phyloP scores from a whole-genome alignment of 2,888 invertebrate species.

The Crepidodera aurea region DNA sequence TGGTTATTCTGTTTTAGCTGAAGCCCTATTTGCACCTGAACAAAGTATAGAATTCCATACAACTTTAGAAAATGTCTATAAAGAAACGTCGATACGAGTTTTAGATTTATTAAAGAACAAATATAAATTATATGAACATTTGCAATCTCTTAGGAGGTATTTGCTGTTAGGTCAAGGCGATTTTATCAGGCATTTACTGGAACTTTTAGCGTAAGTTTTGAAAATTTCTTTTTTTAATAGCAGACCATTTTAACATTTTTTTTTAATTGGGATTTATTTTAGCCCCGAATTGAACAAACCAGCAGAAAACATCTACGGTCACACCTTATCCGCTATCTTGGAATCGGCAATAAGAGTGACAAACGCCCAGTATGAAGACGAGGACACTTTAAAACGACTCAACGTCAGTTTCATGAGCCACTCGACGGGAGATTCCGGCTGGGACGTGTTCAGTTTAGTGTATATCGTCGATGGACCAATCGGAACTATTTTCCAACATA shows the following conservation, averaged over 20 bases:
- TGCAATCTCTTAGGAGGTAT: slow-evolving; percentile 90
- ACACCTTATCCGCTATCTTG: slow-evolving; percentile 85
- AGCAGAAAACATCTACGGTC: slow-evolving; percentile 84
- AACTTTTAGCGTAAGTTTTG: slow-evolving; percentile 80
- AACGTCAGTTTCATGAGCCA: slow-evolving; percentile 71
- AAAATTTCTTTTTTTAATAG: neutral
- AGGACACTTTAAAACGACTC: slow-evolving; percentile 86
- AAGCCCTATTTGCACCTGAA: slow-evolving; percentile 73
- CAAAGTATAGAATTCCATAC: slow-evolving; percentile 78
- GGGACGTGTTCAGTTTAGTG: slow-evolving; percentile 84
- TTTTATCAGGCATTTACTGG: slow-evolving; percentile 93
- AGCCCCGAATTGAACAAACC: slow-evolving; percentile 90
- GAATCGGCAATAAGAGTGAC: slow-evolving; percentile 89
- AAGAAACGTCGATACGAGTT: slow-evolving; percentile 85
- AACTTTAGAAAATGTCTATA: slow-evolving; percentile 84
- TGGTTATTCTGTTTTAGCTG: too few species aligned
- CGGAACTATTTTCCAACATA: slow-evolving; percentile 80
- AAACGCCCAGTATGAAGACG: slow-evolving; percentile 92
- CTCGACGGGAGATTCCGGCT: slow-evolving; percentile 75
- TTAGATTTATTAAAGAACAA: slow-evolving; percentile 86
- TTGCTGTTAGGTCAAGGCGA: slow-evolving; percentile 95
- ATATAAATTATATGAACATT: slow-evolving; percentile 89
- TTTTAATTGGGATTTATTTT: slow-evolving; percentile 12
- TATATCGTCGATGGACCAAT: slow-evolving; percentile 90
- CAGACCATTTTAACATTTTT: neutral